Evolutionary conservation across 2,797 vertebrate genomes (phyloP).

Genomic region (Aselliscus stoliczkanus): DNA sequence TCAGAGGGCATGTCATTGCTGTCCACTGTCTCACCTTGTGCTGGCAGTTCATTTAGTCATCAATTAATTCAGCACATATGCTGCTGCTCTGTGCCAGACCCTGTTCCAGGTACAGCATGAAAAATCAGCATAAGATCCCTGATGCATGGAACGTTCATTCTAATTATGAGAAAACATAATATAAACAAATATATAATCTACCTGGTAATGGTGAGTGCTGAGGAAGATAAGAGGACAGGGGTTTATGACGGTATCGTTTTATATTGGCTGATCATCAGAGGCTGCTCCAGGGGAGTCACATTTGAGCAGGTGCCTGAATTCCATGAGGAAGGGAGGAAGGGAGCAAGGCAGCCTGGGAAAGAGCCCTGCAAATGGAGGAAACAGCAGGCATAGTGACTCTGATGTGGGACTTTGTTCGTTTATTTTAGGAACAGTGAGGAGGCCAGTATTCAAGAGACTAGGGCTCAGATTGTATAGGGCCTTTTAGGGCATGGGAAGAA

Average conservation of each 20-base stretch:
- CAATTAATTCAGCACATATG: fast-evolving
- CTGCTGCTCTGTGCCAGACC: background rate
- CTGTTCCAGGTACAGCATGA: background rate
- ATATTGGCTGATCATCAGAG: fast-evolving
- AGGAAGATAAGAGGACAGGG: background rate
- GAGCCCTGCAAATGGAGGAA: background rate
- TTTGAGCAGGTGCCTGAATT: background rate
- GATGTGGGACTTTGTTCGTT: background rate
- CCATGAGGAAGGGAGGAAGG: background rate
- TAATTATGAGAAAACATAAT: background rate
- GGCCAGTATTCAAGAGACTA: background rate
- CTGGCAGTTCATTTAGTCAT: background rate
- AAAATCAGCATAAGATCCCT: background rate
- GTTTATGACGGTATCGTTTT: background rate
- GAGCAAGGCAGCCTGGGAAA: background rate
- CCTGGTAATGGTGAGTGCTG: background rate
- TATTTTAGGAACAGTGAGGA: background rate
- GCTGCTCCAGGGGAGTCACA: background rate
- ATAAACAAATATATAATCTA: background rate
- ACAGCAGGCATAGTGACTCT: background rate
- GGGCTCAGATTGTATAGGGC: background rate
- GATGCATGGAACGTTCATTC: background rate
- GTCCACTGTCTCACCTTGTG: too few relatives aligned
- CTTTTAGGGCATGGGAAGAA: background rate
- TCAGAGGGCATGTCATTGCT: background rate